Evolutionary conservation across 2,797 vertebrate genomes (phyloP).

Genomic region (Ataeniobius toweri): DNA sequence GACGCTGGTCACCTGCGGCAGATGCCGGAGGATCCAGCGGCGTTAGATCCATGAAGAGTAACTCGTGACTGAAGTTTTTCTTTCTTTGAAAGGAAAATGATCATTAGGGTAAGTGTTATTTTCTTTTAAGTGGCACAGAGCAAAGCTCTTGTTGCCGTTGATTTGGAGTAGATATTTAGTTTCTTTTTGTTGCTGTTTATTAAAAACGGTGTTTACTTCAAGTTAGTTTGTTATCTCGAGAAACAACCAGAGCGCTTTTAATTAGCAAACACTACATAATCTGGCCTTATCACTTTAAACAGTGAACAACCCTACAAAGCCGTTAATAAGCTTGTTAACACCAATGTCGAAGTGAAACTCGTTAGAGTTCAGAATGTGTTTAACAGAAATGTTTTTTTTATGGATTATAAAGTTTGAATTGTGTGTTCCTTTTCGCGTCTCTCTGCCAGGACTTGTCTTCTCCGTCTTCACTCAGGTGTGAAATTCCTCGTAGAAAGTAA

Average conservation of each 20-base stretch:
- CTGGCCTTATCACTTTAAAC: too few relatives aligned
- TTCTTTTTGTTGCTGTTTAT: not conserved
- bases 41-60: too few relatives aligned
- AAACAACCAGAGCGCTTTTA: not conserved
- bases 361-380: not conserved
- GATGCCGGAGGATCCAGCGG: too few relatives aligned
- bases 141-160: not conserved
- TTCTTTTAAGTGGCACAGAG: not conserved
- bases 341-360: not conserved
- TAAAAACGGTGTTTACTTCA: not conserved
- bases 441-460: not conserved
- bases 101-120: not conserved
- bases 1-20: too few relatives aligned
- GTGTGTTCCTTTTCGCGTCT: not conserved
- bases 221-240: not conserved
- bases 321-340: not conserved
- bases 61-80: too few relatives aligned
- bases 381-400: not conserved
- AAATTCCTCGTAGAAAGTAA: slow-evolving; percentile 39
- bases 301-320: too few relatives aligned
- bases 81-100: not conserved
- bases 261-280: not conserved
- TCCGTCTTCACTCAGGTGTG: slow-evolving; percentile 10
- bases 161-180: not conserved
- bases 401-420: not conserved